Percentiles rank a stretch among this genome's conserved stretches.
These are phyloP conservation scores for Machimus atricapillus DNA, from an alignment of 2,888 invertebrate genomes.

Conservation along the genomic window DNA sequence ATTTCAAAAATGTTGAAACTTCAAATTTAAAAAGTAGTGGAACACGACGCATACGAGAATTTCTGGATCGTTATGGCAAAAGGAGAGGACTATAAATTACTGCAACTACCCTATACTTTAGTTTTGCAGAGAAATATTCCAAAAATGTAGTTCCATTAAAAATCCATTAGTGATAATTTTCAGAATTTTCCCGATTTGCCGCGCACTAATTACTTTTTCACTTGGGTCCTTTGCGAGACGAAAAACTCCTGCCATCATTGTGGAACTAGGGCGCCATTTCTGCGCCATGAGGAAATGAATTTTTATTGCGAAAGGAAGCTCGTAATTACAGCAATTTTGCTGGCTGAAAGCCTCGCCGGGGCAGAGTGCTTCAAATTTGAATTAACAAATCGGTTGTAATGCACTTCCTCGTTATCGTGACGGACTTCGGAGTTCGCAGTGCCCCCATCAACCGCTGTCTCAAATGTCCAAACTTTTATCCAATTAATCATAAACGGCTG, in stretches of 20 bases:
- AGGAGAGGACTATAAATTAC: neutral
- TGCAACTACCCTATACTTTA: neutral
- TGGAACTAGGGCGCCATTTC: neutral
- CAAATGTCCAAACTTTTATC: constrained; percentile 1
- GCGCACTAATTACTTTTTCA: neutral
- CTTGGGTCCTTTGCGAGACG: neutral
- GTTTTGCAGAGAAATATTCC: neutral
- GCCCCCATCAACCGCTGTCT: neutral
- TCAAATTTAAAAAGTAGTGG: neutral
- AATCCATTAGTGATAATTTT: constrained; percentile 12
- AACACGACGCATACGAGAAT: neutral
- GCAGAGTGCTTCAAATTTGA: neutral
- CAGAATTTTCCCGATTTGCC: neutral
- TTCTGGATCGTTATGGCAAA: neutral
- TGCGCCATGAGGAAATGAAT: neutral
- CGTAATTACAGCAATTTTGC: constrained; percentile 1
- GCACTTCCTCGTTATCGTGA: neutral
- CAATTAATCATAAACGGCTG: constrained; percentile 15
- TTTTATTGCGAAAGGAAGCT: constrained; percentile 1
- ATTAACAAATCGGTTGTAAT: neutral
- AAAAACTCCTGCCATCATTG: neutral
- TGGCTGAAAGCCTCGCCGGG: neutral
- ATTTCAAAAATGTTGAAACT: neutral
- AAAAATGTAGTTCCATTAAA: constrained; percentile 21
- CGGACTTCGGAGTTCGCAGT: neutral